Conservation (phyloP, 1,140 invertebrate genomes). For the Bombus polaris region DNA sequence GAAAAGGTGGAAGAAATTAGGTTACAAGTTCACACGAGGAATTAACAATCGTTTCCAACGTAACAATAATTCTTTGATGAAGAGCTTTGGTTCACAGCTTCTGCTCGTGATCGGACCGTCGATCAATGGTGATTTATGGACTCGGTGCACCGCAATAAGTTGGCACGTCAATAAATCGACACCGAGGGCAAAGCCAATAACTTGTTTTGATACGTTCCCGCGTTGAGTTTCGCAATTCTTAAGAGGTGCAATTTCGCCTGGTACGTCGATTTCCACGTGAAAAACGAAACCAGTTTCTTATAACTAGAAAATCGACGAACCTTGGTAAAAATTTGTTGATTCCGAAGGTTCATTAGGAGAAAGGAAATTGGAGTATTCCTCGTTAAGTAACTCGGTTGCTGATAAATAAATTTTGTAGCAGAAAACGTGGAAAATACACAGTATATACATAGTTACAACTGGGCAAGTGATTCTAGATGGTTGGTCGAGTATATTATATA, state of each 20-base stretch:
- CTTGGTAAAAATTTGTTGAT: conserved; percentile 28
- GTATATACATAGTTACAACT: background rate
- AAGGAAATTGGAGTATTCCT: background rate
- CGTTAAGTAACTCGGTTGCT: background rate
- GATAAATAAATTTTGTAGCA: background rate
- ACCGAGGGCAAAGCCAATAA: conserved; percentile 49
- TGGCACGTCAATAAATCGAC: conserved; percentile 60
- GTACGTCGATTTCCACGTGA: conserved; percentile 8
- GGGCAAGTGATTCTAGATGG: background rate
- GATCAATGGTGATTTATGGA: conserved; percentile 60
- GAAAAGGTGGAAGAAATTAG: background rate
- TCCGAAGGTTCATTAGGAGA: conserved; percentile 2
- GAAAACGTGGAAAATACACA: background rate
- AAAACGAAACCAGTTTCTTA: conserved; percentile 52
- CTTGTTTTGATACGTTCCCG: conserved; percentile 53
- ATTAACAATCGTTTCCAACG: background rate
- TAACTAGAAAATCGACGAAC: background rate
- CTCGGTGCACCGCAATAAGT: conserved; percentile 56
- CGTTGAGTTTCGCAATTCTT: conserved; percentile 31
- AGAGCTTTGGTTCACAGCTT: conserved; percentile 21
- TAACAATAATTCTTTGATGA: conserved; percentile 51
- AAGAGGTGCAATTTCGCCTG: conserved; percentile 34
- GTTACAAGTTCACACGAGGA: background rate
- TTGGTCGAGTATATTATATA: background rate
- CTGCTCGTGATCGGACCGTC: conserved; percentile 30